Evolutionary conservation across 2,113 vertebrate genomes (phyloP), one percentile per base, ranked within the genome.

Genomic region (Tenebrosternarchus preto): DNA sequence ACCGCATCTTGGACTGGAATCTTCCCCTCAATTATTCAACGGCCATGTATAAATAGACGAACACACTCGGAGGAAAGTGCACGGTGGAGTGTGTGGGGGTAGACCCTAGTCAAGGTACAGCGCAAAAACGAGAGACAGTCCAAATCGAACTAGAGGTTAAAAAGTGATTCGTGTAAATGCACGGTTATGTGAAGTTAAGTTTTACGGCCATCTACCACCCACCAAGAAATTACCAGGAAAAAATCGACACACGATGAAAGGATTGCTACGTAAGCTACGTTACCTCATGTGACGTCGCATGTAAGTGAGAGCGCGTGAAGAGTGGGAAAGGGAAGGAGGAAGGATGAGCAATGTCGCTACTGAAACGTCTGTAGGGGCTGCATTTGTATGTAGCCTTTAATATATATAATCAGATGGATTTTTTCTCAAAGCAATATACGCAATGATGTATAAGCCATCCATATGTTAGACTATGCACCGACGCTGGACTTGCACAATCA

Each of bases 271-370:
- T 87, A 89, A 83, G 75, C 81, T 73, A 85, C 90, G 88, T 90
- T 88, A 89, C 87, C 88, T 86, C 82, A 81, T 20, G 56, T 91
- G 90, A 92, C 91, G 91, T 91, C 88, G 88, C 81, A 88, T 87
- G 87, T 90, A 85, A 91, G 89, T 86, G 87, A 80, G 82, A 84
- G 88, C 88, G 3, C n/a, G 22, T 3, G 59, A 87, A 88, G 89
- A 89, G 80, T 77, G 74, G 78, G 82, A 55, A 87, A 74, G 83
- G 80, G 57, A 68, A 46, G 82, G 87, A 86, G 89, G 84, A 81
- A 80, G 87, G 85, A 90, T 86, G 87, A 78, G 69, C 80, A 86
- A 80, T 87, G 86, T 89, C 86, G 88, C 85, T 77, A 64, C 61
- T 56, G 78, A 78, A 70, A 60, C 50, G 57, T 77, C 29, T 86